These are phyloP conservation scores for Galaxias olidus DNA, from an alignment of 2,797 vertebrate species.

Conservation along the genomic window DNA sequence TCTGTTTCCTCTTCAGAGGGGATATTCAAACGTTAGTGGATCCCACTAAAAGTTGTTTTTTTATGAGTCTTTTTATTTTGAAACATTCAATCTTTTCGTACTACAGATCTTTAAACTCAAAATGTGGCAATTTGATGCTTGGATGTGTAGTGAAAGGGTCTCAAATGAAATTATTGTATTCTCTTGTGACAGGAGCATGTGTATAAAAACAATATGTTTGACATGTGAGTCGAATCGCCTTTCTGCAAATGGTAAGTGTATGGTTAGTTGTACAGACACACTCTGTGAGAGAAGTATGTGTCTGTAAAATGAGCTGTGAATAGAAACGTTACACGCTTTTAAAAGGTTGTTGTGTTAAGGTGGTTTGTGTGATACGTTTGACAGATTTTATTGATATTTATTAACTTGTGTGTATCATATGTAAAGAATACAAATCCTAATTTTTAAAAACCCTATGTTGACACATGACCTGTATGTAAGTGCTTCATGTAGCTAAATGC, in stretches of 20 bases:
- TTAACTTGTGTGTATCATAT: slow-evolving; percentile 84
- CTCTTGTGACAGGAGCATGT: slow-evolving; percentile 27
- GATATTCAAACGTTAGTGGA: slow-evolving; percentile 27
- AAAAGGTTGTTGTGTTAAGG: slow-evolving; percentile 67
- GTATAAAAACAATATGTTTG: slow-evolving; percentile 21
- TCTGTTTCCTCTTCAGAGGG: slow-evolving; percentile 28
- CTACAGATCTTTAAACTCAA: slow-evolving; percentile 27
- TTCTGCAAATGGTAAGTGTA: slow-evolving; percentile 51
- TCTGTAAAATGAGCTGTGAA: slow-evolving; percentile 72
- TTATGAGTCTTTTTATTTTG: slow-evolving; percentile 20
- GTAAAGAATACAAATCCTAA: slow-evolving; percentile 82
- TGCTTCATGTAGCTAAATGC: slow-evolving; percentile 77
- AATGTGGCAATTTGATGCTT: slow-evolving; percentile 17
- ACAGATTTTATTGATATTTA: slow-evolving; percentile 84
- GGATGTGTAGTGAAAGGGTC: slow-evolving; percentile 19
- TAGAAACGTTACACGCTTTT: slow-evolving; percentile 62
- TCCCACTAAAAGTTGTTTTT: slow-evolving; percentile 43
- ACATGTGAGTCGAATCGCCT: slow-evolving; percentile 45
- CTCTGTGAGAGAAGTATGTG: slow-evolving; percentile 37
- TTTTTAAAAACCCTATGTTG: slow-evolving; percentile 74
- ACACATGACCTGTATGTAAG: slow-evolving; percentile 73
- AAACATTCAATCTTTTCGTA: slow-evolving; percentile 33
- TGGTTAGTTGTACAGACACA: slow-evolving; percentile 51
- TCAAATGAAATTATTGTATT: slow-evolving; percentile 28
- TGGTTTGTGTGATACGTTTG: slow-evolving; percentile 68